Base-by-base conservation (phyloP, 2,888 invertebrate genomes). In the Esperia sulphurella region DNA sequence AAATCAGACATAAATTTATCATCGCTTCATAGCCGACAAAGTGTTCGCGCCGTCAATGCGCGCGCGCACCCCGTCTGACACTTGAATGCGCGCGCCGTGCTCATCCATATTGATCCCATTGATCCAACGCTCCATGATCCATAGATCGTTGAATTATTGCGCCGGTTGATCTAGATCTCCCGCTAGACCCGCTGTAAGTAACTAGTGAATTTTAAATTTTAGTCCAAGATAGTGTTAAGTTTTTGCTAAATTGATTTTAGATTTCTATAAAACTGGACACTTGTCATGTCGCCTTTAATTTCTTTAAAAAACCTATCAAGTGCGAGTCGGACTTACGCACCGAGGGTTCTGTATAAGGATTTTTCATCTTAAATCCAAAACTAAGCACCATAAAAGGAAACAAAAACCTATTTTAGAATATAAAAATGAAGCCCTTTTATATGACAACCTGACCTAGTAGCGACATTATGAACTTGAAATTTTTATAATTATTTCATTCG, bases 41-140 rank as follows among this genome's bases (percentile, higher is more conserved):
- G 65, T 65, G 58, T 65, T 60, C 58, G 53, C 49, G 21, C 53
- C 52, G 68, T 62, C 66, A 59, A 47, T 30, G 50, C 57, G 60
- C 53, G 43, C 41, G 49, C 60, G 58, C 58, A 50, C 54, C 54
- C 3, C 13, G 58, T 59, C 61, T 82, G 86, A 85, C 86, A 83
- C 76, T 68, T 86, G 83, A 86, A 86, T 86, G 82, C 77, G 63
- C 71, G 50, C 66, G 68, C 72, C 68, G 14, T 10, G 14, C 71
- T 71, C 75, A 82, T 85, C 78, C 79, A 84, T 86, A 86, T 81
- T 83, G 83, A 85, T 82, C 80, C 77, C 45, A 48, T 38, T 42
- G 51, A 47, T 33, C 45, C 41, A 47, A 46, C 48, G 50, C 49
- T 49, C 52, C 46, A 12, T 12, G 21, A 42, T 44, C 41, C 41